Percentiles rank a stretch among this genome's conserved stretches.
Evolutionary conservation across 2,113 vertebrate genomes (phyloP).

Genomic region (Spilogale gracilis): DNA sequence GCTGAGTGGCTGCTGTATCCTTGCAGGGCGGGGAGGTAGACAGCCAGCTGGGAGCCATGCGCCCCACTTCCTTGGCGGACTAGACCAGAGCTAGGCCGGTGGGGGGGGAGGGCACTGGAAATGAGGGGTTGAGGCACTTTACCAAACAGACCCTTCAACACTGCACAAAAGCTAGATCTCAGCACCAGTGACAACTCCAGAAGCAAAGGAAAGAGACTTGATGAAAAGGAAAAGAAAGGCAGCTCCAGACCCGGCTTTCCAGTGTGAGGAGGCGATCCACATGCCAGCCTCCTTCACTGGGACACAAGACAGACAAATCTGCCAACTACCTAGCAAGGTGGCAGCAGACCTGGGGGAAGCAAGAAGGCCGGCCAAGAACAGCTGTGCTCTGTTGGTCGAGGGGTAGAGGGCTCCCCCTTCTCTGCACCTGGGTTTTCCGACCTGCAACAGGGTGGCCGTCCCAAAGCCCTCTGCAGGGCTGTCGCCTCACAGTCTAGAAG

Average conservation of each 20-base stretch:
- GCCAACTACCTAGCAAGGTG: too few relatives aligned
- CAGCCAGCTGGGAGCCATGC: not conserved
- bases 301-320: not conserved
- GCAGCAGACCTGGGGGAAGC: not conserved
- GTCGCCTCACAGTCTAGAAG: too few relatives aligned
- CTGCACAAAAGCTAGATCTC: not conserved
- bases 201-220: not conserved
- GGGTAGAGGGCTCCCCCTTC: not conserved
- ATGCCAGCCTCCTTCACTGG: not conserved
- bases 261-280: not conserved
- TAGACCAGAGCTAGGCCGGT: fast-evolving
- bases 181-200: not conserved
- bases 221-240: not conserved
- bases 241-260: not conserved
- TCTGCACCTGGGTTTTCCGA: not conserved
- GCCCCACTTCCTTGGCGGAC: not conserved
- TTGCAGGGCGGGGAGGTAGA: not conserved
- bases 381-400: not conserved
- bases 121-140: not conserved
- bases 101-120: not conserved
- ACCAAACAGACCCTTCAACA: not conserved
- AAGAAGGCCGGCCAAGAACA: not conserved
- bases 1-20: fast-evolving
- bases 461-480: not conserved
- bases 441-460: not conserved